These are phyloP conservation scores for Tiliacea aurago DNA, from an alignment of 2,888 invertebrate genomes.

Conservation along the genomic window DNA sequence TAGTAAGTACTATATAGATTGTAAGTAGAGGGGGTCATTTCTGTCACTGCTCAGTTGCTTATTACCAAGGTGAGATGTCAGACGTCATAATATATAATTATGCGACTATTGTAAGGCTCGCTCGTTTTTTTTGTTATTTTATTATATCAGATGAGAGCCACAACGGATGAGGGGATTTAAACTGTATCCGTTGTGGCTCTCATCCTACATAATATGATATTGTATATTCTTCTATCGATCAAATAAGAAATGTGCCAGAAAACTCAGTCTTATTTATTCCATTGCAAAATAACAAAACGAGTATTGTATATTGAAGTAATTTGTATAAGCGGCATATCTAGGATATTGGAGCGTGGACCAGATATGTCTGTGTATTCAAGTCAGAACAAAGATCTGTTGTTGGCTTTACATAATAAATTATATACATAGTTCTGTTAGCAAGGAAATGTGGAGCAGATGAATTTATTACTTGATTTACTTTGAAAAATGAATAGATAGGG, in stretches of 20 bases:
- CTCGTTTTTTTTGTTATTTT: no score
- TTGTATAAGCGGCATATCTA: conserved; percentile 27
- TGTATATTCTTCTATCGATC: no score
- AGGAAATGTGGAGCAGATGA: conserved; percentile 30
- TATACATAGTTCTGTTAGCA: conserved; percentile 21
- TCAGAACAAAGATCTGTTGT: conserved; percentile 30
- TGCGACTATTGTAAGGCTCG: no score
- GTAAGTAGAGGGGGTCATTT: no score
- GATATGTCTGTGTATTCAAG: conserved; percentile 33
- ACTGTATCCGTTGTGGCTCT: not conserved
- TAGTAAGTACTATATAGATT: no score
- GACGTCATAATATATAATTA: no score
- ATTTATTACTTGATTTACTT: conserved; percentile 9
- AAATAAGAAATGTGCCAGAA: not conserved
- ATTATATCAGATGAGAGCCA: no score
- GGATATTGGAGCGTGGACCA: conserved; percentile 37
- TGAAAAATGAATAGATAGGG: conserved; percentile 12
- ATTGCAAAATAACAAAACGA: conserved; percentile 6
- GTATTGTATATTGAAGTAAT: conserved; percentile 9
- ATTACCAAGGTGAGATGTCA: no score
- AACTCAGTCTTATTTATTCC: not conserved
- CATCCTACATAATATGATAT: not conserved
- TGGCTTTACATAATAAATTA: conserved; percentile 24
- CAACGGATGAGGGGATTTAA: no score
- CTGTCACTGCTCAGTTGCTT: no score